Base-by-base conservation (phyloP, 2,113 vertebrate species). In the Butorides virescens region DNA sequence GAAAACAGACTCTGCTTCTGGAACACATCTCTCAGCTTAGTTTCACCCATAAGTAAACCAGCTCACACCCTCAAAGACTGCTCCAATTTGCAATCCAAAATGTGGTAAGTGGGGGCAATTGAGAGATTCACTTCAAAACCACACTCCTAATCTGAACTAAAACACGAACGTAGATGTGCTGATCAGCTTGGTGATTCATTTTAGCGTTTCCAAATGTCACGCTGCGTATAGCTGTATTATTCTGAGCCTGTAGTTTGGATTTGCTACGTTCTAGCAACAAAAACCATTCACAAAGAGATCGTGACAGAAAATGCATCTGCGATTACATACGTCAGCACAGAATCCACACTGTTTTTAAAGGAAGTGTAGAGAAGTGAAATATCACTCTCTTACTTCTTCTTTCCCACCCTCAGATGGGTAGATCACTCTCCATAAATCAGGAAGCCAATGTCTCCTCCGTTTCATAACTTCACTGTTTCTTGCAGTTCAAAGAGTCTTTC, bases 31-130 rank as follows among this genome's bases (percentile, higher is more conserved):
- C 77, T 91, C 81, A 58, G 27, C 25, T 68, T 59, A 32, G 62
- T 73, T 93, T 79, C 49, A 90, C 76, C 84, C 30, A 1, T 58
- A 81, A 87, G 56, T 46, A 85, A 78, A 67, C 25, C 68, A 89
- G 70, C 61, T 97, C 89, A 75, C 55, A 63, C 56, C 9, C 42
- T 79, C 52, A 37, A 55, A 77, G 11, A 23, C 65, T 86, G 75
- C n/a, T 87, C 56, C 39, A 53, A 61, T 96, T 90, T 85, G 25
- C 87, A 88, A 94, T 79, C 78, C 53, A 88, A 88, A 96, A 72
- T 58, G 32, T 0, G 0, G 12, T 49, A 85, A 92, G 56, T 87
- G 91, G 76, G 46, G 74, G 67, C 44, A 94, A 82, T 22, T 79
- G 86, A 53, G 32, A 87, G 36, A 73, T 73, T 79, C 20, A 27